Evolutionary conservation across 2,888 invertebrate genomes (phyloP), one percentile per base, ranked within the genome.

Genomic region (Pharmacophagus antenor): DNA sequence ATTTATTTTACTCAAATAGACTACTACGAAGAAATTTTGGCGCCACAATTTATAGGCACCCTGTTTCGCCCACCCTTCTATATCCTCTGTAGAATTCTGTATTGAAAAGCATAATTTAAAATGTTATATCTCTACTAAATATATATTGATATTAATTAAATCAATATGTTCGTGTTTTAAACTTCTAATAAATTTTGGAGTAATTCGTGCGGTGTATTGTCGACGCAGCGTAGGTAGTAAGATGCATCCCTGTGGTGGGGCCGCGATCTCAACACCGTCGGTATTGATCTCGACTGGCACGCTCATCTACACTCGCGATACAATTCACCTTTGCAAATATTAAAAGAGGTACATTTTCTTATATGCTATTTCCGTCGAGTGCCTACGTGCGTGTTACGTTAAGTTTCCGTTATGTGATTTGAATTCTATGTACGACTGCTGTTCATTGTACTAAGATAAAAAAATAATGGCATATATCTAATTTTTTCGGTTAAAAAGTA

Each of bases 251-350:
- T 44, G 57, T 56, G 47, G 63, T 20, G 41, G 42, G 21, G 51
- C 44, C 52, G 27, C 48, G 46, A 41, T 21, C 51, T 49, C 44
- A 18, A 23, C 47, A 48, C 46, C 20, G 50, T 22, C 41, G 21
- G 55, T 63, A 65, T 62, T 59, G 65, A 65, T 65, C 62, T 55
- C 52, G 37, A 56, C 56, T 48, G 57, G 42, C 54, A 47, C 56
- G 60, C 65, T 63, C 58, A 62, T 58, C 65, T 62, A 61, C 51
- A 56, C 58, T 27, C 58, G 23, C 58, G 59, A 63, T 62, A 63
- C 61, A 58, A 58, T 63, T 62, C 58, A 62, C 57, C 58, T 63
- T 54, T 58, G 62, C 56, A 63, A 60, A 62, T 62, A 49, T 37
- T 57, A 55, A 60, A 47, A 58, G 50, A 44, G n/a, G 47, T 58